Conservation (phyloP, 2,797 vertebrate species). For the Chrysocyon brachyurus region DNA sequence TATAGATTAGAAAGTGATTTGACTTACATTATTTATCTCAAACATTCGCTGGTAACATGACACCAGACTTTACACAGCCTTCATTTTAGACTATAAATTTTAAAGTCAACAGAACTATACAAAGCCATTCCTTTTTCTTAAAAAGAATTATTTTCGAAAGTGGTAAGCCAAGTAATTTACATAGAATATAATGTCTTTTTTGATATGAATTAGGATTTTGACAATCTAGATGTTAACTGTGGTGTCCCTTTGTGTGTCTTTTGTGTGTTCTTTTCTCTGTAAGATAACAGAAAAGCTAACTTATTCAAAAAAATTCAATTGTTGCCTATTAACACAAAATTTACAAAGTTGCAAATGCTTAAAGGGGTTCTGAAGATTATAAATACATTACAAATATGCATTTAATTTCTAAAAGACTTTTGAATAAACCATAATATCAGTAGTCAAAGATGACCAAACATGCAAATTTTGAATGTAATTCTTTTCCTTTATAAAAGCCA, state of each 20-base stretch:
- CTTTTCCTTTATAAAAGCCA: constrained; percentile 45
- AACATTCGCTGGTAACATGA: neutral
- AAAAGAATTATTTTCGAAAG: constrained; percentile 47
- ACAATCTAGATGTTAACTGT: neutral
- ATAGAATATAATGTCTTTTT: neutral
- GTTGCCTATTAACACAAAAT: neutral
- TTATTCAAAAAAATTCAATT: neutral
- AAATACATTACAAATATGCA: neutral
- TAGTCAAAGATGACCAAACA: neutral
- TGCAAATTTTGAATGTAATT: constrained; percentile 8
- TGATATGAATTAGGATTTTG: neutral
- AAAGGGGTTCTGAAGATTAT: neutral
- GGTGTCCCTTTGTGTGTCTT: neutral
- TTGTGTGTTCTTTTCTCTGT: neutral
- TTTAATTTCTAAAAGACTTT: constrained; percentile 61
- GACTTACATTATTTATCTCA: constrained; percentile 73
- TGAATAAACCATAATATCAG: neutral
- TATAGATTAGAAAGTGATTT: constrained; percentile 69
- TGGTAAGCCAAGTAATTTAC: neutral
- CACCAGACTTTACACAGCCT: constrained; percentile 32
- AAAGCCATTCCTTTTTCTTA: neutral
- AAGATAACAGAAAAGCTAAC: neutral
- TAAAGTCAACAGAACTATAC: neutral
- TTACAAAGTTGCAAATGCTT: neutral
- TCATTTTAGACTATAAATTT: constrained; percentile 20